Conservation (phyloP, 2,113 vertebrate genomes). For the Pluvialis apricaria region DNA sequence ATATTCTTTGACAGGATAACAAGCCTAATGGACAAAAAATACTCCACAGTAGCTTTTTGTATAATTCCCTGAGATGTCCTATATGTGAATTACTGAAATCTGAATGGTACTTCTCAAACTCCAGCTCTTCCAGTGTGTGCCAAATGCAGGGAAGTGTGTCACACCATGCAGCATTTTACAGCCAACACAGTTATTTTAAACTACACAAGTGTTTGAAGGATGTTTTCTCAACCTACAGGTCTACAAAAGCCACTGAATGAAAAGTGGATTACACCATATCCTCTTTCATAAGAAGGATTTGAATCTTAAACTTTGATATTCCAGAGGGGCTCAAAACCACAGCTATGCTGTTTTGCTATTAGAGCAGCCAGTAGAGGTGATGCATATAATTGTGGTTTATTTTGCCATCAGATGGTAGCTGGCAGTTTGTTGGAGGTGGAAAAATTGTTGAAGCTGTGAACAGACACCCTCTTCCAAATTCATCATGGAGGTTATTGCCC, state of each 20-base stretch:
- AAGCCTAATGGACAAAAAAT: constrained; percentile 14
- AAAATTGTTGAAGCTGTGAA: neutral
- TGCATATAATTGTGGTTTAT: neutral
- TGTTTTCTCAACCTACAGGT: neutral
- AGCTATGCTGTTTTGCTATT: neutral
- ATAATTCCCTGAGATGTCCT: neutral
- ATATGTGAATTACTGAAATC: neutral
- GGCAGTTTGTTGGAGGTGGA: neutral
- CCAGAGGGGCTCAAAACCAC: neutral
- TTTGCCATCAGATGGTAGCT: neutral
- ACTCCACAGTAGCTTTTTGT: neutral
- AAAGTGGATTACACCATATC: neutral
- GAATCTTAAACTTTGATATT: neutral
- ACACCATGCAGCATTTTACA: neutral
- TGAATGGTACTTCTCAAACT: neutral
- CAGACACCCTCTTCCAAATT: neutral
- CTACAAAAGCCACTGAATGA: neutral
- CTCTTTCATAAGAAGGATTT: neutral
- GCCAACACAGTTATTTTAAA: neutral
- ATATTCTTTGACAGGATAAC: constrained; percentile 8
- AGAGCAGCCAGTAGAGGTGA: neutral
- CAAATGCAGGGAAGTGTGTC: neutral
- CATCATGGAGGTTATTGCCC: neutral
- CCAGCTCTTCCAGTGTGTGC: neutral
- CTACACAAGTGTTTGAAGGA: neutral